phyloP scores from a whole-genome alignment of 2,888 invertebrate genomes.

The Cerceris rybyensis region DNA sequence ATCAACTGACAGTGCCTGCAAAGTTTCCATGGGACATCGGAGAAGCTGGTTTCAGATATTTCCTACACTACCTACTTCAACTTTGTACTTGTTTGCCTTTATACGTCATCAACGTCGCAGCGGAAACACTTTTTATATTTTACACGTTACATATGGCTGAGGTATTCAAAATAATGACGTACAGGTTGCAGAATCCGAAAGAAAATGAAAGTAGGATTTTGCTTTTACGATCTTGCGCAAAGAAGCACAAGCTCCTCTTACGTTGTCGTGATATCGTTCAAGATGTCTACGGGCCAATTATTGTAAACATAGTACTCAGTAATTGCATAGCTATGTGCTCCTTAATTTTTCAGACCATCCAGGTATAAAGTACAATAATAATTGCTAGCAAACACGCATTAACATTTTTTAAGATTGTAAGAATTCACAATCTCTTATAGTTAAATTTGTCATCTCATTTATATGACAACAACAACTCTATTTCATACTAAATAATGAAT shows the following conservation, averaged over 20 bases:
- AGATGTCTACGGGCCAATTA: constrained; percentile 63
- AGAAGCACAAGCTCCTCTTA: constrained; percentile 49
- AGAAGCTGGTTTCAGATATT: no score
- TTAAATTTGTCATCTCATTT: no score
- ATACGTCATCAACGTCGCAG: constrained; percentile 45
- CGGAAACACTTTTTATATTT: constrained; percentile 65
- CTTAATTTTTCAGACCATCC: constrained; percentile 65
- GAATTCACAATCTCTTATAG: no score
- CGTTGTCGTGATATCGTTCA: constrained; percentile 55
- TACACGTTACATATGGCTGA: constrained; percentile 67
- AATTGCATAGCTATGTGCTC: constrained; percentile 67
- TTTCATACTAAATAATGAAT: neutral
- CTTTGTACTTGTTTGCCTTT: constrained; percentile 21
- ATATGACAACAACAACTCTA: neutral
- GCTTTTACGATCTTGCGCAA: constrained; percentile 46
- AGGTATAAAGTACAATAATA: constrained; percentile 39
- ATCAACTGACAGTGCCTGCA: constrained; percentile 46
- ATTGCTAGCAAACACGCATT: neutral
- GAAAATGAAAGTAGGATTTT: constrained; percentile 27
- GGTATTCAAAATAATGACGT: constrained; percentile 56
- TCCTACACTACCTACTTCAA: constrained; percentile 39
- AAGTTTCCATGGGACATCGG: constrained; percentile 56
- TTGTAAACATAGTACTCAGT: constrained; percentile 62
- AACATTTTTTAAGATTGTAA: no score
- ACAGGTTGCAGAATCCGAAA: constrained; percentile 43